These are phyloP conservation scores for Agelastica alni DNA, from an alignment of 2,888 invertebrate species.

Conservation along the genomic window DNA sequence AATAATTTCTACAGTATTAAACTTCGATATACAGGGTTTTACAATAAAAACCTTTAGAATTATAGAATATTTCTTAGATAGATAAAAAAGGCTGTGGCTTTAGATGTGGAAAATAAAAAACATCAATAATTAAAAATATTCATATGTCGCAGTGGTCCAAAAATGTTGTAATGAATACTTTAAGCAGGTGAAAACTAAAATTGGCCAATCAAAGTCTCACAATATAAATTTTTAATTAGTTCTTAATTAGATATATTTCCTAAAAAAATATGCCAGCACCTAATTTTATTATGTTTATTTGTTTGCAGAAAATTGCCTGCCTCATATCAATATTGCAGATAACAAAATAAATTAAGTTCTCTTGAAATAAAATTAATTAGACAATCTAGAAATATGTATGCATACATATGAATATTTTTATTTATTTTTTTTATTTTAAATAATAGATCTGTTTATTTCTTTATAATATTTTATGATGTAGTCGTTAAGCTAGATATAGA, in stretches of 20 bases:
- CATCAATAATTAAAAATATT: conserved; percentile 11
- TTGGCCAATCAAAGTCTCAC: no score
- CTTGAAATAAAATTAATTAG: background rate
- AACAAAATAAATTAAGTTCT: no score
- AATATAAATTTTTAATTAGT: no score
- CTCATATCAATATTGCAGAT: no score
- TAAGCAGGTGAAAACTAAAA: no score
- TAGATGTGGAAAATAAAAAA: conserved; percentile 28
- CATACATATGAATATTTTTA: conserved; percentile 6
- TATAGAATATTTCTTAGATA: conserved; percentile 29
- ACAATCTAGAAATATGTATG: background rate
- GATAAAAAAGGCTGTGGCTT: conserved; percentile 33
- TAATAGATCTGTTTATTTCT: conserved; percentile 12
- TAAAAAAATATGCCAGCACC: no score
- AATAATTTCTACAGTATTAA: conserved; percentile 35
- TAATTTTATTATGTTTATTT: no score
- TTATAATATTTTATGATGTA: conserved; percentile 14
- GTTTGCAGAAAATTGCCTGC: no score
- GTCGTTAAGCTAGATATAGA: conserved; percentile 8
- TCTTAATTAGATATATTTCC: no score
- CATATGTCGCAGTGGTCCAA: no score
- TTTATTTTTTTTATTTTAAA: no score
- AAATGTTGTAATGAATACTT: no score
- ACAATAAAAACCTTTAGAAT: conserved; percentile 25
- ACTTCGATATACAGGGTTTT: conserved; percentile 40